Base-by-base conservation (phyloP, 2,113 vertebrate genomes). In the Ovis canadensis region DNA sequence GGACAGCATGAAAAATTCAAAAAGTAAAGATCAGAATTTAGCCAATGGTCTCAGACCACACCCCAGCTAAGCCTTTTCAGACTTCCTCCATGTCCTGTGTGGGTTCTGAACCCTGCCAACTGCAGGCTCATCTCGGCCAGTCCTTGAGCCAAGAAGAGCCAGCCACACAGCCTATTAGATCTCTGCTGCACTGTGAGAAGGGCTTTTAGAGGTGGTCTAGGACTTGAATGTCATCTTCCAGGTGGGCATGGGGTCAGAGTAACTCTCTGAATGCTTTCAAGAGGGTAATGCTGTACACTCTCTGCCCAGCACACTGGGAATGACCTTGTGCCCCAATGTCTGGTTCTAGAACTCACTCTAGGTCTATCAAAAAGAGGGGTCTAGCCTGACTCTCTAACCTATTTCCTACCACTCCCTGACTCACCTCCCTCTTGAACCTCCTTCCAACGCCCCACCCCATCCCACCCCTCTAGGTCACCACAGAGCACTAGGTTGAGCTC, bases 1-100 rank as follows among this genome's bases (percentile, higher is more conserved):
- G 55, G 64, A 52, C 19, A 3, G 81, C 71, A 88, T 88, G 78
- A 97, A 97, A 96, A 90, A 94, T 92, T 86, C 9, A 97, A 67
- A 90, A 90, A 33, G 85, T n/a, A 13, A 89, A 90, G 57, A 94
- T 94, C 52, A 92, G 92, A 55, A 90, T 74, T 71, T 36, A 94
- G 90, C 88, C 80, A 29, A 25, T 25, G 50, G 90, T 64, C 84
- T 94, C 71, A 80, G 71, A 55, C 90, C 90, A 52, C 80, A 8
- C 84, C 84, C 84, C 71, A 50, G 40, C 82, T 10, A 17, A 90
- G 84, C 15, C 50, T 88, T 74, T 62, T 14, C 92, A 92, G 96
- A 40, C 50, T 84, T 71, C 21, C 21, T 2, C 40, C 31, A 5
- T 31, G 52, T 90, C 62, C 88, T 74, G 29, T 92, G 93, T 74